phyloP scores from a whole-genome alignment of 2,888 invertebrate genomes.

The Gibbula magus region DNA sequence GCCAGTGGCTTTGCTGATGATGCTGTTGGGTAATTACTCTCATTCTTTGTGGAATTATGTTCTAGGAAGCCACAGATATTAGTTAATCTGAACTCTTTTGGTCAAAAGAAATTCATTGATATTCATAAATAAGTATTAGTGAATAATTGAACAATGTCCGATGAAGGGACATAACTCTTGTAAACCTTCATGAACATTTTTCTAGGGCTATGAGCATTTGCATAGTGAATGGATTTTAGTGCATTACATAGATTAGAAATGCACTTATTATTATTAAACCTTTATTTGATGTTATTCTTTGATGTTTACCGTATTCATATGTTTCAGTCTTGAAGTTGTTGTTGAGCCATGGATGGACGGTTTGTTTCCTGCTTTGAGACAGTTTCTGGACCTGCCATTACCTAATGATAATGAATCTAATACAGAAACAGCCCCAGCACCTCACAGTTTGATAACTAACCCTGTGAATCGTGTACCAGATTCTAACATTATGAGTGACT shows the following conservation, averaged over 20 bases:
- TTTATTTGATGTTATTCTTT: too few relatives aligned
- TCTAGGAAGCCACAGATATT: too few relatives aligned
- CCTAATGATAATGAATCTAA: not conserved
- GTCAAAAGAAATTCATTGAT: too few relatives aligned
- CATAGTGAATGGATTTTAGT: too few relatives aligned
- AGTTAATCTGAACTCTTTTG: too few relatives aligned
- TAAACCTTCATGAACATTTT: not conserved
- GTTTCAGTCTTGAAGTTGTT: constrained; percentile 75
- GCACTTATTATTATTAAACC: too few relatives aligned
- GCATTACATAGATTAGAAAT: too few relatives aligned
- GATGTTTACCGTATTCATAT: not conserved
- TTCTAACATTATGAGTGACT: not conserved
- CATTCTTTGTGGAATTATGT: too few relatives aligned
- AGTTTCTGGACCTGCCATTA: constrained; percentile 41
- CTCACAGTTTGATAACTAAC: not conserved
- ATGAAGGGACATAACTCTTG: too few relatives aligned
- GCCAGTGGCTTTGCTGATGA: constrained; percentile 78
- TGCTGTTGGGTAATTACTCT: constrained; percentile 76
- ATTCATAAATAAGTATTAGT: too few relatives aligned
- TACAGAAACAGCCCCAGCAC: not conserved
- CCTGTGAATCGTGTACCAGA: not conserved
- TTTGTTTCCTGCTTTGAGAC: constrained; percentile 73
- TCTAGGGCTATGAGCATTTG: too few relatives aligned
- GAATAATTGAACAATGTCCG: too few relatives aligned
- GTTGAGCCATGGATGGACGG: constrained; percentile 78